Evolutionary conservation across 2,888 invertebrate genomes (phyloP), one percentile per base, ranked within the genome.

Genomic region (Entomobrya proxima): DNA sequence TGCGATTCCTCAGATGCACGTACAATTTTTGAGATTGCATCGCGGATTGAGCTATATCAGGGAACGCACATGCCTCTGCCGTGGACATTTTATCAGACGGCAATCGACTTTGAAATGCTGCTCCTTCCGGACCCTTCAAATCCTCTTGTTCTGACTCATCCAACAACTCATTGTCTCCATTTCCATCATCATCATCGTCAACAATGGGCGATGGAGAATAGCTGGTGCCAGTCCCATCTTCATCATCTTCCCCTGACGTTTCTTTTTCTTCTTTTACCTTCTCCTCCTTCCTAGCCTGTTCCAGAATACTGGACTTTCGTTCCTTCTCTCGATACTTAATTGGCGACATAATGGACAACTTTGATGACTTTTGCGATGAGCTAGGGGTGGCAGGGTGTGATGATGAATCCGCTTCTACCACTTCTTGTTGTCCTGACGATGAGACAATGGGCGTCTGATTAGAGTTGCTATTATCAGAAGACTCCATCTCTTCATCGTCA

Each of bases 11-110:
- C 88, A 98, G 95, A 91, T 98, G 96, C 21, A 98, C 93, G 92
- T 98, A 98, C 27, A 98, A 95, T 92, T 97, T 96, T 89, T 96
- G 95, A 0, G 96, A 95, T 90, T 95, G 95, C 50, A 96, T 94
- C 0, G 96, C 95, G 15, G 96, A 95, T 87, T 95, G 95, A 77
- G 96, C 95, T 27, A 98, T 95, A 91, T 98, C 98, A 2, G 97
- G 96, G 92, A 99, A 98, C 91, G 96, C 96, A 74, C 96, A 96
- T 0, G 97, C 97, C 93, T 99, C 98, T 44, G 96, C 94, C 0
- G 97, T 96, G 7, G 98, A 98, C 94, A 98, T 94, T 92, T 98
- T 98, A 91, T 98, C 98, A 92, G 96, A 96, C 0, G 98, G 98
- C 91, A 99, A 93, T 52, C 98, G 94, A 89, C 98, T 98, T 92